Evolutionary conservation across 2,888 invertebrate species (phyloP), one percentile per base, ranked within the genome.

Genomic region (Tenthredo notha): DNA sequence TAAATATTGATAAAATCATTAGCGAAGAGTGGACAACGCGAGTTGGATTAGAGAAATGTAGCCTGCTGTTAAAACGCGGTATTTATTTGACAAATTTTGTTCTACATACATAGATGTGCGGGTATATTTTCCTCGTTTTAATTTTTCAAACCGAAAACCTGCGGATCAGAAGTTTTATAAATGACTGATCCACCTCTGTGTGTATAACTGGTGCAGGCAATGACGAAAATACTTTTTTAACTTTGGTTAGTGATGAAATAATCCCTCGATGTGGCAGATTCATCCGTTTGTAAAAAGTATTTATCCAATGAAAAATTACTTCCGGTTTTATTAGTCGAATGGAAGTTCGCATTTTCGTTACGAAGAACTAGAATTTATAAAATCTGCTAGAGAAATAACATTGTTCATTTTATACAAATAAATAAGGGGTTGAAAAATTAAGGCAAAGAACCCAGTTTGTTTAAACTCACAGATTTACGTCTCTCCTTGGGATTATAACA

Each of bases 231-330:
- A 54, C 77, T 33, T 77, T 77, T 54, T 9, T 15, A 77, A 47
- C 29, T 54, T 33, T 25, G 50, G 29, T 50, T 50, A 29, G 50
- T 77, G 75, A 77, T 29, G 50, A 6, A 9, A 50, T 77, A 77
- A 77, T 77, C 75, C 50, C 18, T 77, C 50, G 47, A 1, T 50
- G 12, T 21, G 29, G 50, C 29, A 21, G 54, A 15, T 77, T 29
- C 18, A 29, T 77, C 54, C 77, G n/a, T 33, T 77, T 29, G 54
- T 54, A 25, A 77, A 77, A 54, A 77, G 29, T 77, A 77, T 50
- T 33, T 33, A 77, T 50, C 29, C 29, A n/a, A 54, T 54, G 54
- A 77, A 18, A 77, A 77, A 54, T 77, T 33, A 77, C 54, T 50
- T 77, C 54, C 47, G 29, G n/a, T 43, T 21, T 21, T 25, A 77